phyloP scores from a whole-genome alignment of 2,888 invertebrate species.

The Synanthedon tipuliformis region DNA sequence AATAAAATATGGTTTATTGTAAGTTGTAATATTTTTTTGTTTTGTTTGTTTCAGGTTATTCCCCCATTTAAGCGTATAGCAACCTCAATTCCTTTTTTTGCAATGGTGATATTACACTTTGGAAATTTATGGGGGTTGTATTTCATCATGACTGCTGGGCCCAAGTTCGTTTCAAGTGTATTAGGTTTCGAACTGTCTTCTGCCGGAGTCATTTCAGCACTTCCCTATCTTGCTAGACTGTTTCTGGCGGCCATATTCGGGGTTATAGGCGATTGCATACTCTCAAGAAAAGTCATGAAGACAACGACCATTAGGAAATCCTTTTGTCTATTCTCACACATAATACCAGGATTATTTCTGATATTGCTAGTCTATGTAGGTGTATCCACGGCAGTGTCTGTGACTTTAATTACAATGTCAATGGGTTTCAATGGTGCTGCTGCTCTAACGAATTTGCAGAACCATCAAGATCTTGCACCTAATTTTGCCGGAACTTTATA shows the following conservation, averaged over 20 bases:
- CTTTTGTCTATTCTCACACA: slow-evolving; percentile 73
- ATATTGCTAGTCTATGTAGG: slow-evolving; percentile 71
- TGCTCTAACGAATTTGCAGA: slow-evolving; percentile 72
- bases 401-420: slow-evolving; percentile 74
- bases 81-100: slow-evolving; percentile 76
- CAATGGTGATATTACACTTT: slow-evolving; percentile 75
- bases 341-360: slow-evolving; percentile 64
- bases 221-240: slow-evolving; percentile 79
- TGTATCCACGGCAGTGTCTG: slow-evolving; percentile 72
- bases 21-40: not conserved
- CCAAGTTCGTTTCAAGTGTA: slow-evolving; percentile 79
- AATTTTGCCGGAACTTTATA: slow-evolving; percentile 83
- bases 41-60: slow-evolving; percentile 51
- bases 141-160: slow-evolving; percentile 81
- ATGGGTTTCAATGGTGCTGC: slow-evolving; percentile 76
- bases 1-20: slow-evolving; percentile 1
- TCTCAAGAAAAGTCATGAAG: slow-evolving; percentile 44
- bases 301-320: slow-evolving; percentile 70
- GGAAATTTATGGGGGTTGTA: slow-evolving; percentile 83
- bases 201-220: slow-evolving; percentile 76
- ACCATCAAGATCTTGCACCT: slow-evolving; percentile 81
- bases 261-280: slow-evolving; percentile 74
- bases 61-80: slow-evolving; percentile 75
- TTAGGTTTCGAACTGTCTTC: slow-evolving; percentile 78
- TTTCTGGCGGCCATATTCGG: slow-evolving; percentile 79